Conservation (phyloP, 2,113 vertebrate species). For the Parus major region DNA sequence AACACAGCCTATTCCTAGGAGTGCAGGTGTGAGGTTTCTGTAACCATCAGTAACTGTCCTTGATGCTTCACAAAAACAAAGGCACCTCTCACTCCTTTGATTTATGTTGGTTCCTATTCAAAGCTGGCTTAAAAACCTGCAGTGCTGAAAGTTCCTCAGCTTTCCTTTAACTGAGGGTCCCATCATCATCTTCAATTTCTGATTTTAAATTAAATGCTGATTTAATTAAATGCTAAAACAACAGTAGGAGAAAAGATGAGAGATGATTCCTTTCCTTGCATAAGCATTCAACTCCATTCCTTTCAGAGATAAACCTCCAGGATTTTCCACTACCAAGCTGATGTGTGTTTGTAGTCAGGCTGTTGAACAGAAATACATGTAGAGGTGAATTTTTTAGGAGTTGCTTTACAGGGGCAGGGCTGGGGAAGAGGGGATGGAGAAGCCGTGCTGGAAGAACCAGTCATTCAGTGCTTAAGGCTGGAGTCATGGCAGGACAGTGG, state of each 20-base stretch:
- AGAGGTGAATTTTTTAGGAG: background rate
- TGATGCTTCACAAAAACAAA: background rate
- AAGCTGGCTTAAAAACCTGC: background rate
- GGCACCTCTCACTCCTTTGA: background rate
- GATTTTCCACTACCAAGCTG: background rate
- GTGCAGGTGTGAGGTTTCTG: background rate
- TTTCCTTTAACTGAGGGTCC: background rate
- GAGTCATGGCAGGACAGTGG: background rate
- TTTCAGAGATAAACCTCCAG: background rate
- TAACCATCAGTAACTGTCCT: background rate
- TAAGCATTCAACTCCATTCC: background rate
- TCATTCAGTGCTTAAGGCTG: background rate
- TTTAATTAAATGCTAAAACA: background rate
- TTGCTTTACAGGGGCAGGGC: background rate
- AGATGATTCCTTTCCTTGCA: background rate
- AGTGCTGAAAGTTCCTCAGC: background rate
- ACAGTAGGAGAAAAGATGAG: background rate
- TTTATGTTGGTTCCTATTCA: background rate
- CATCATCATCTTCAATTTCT: background rate
- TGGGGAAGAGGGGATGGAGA: background rate
- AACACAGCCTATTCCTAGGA: background rate
- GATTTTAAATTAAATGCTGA: background rate
- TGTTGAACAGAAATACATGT: fast-evolving
- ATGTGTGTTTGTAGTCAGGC: background rate
- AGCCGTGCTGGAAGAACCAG: background rate